Percentiles rank a stretch among this genome's conserved stretches.
Evolutionary conservation across 2,888 invertebrate species (phyloP).

Genomic region (Eupeodes luniger): DNA sequence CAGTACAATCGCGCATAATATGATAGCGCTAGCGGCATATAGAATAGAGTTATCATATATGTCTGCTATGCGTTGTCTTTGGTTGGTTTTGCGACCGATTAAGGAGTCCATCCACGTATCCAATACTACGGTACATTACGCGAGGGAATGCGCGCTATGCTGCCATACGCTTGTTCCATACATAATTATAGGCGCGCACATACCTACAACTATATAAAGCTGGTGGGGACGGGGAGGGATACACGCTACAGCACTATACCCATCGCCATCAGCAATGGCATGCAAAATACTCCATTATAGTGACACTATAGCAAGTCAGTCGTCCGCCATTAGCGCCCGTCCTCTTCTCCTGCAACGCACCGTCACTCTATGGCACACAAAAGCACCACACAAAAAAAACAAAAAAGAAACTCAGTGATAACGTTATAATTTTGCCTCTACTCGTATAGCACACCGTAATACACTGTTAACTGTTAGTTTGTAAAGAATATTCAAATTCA

Average conservation of each 20-base stretch:
- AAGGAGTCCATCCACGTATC: conserved; percentile 71
- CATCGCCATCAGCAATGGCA: conserved; percentile 50
- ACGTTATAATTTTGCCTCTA: conserved; percentile 33
- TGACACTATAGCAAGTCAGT: conserved; percentile 45
- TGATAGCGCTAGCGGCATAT: conserved; percentile 12
- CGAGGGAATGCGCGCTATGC: conserved; percentile 74
- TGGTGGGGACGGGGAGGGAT: background rate
- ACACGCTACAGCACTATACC: background rate
- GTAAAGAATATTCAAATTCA: conserved; percentile 3
- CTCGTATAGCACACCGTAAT: background rate
- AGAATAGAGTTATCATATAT: conserved; percentile 46
- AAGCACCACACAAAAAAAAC: conserved; percentile 11
- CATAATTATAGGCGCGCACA: conserved; percentile 68
- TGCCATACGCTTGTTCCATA: conserved; percentile 55
- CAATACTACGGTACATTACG: conserved; percentile 73
- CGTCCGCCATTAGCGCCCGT: background rate
- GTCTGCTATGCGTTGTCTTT: conserved; percentile 57
- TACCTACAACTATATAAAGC: conserved; percentile 8
- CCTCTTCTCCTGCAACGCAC: too few relatives aligned
- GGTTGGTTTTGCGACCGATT: conserved; percentile 53
- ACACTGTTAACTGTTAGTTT: background rate
- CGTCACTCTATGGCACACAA: background rate
- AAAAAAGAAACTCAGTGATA: conserved; percentile 55
- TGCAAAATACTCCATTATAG: conserved; percentile 56
- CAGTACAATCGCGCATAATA: background rate